Percentiles rank a stretch among this genome's conserved stretches.
Conservation (phyloP, 2,113 vertebrate species). For the Balaenoptera acutorostrata region DNA sequence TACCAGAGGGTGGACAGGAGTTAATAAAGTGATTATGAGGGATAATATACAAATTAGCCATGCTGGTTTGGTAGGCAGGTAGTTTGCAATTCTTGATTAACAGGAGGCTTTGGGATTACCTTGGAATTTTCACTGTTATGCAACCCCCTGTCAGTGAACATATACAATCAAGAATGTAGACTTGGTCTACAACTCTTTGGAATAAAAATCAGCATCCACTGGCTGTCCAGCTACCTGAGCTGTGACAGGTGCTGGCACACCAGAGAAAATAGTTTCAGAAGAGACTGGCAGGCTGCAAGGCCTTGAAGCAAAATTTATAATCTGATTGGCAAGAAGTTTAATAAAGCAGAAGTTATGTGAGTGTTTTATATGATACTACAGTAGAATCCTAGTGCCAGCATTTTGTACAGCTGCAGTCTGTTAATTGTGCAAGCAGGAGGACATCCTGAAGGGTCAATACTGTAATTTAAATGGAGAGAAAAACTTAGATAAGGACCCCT, state of each 20-base stretch:
- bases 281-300: background rate
- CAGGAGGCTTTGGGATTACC: conserved; percentile 37
- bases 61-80: conserved; percentile 11
- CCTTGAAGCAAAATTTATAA: background rate
- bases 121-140: accelerated
- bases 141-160: background rate
- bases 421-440: background rate
- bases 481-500: background rate
- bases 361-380: background rate
- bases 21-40: conserved; percentile 34
- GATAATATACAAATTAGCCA: conserved; percentile 30
- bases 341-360: background rate
- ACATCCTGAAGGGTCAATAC: background rate
- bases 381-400: background rate
- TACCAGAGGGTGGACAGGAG: conserved; percentile 23
- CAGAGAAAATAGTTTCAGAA: conserved; percentile 3
- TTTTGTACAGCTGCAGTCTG: background rate
- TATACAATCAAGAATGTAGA: background rate
- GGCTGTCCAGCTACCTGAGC: background rate
- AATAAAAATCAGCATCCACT: background rate
- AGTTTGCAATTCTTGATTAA: conserved; percentile 50
- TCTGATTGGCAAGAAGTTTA: background rate
- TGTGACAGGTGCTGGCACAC: background rate
- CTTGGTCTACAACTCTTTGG: background rate
- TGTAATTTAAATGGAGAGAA: background rate